Evolutionary conservation across 2,797 vertebrate species (phyloP).

Genomic region (Urophycis tenuis): DNA sequence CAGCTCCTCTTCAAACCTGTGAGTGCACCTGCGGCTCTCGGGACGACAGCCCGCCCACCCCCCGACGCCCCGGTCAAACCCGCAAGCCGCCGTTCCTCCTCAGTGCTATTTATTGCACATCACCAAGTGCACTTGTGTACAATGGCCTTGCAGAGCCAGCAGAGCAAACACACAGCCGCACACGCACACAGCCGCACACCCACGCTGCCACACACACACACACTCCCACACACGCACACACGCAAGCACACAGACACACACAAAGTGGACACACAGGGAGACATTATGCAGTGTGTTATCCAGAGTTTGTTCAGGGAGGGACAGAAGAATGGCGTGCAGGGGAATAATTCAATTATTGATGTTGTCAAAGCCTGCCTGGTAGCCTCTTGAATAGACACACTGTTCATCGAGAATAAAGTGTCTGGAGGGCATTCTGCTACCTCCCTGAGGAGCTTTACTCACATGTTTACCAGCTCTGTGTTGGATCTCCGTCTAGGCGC

Average conservation of each 20-base stretch:
- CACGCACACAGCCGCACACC: constrained; percentile 11
- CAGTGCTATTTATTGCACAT: constrained; percentile 22
- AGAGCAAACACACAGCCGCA: constrained; percentile 15
- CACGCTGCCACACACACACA: constrained; percentile 20
- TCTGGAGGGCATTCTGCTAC: constrained; percentile 33
- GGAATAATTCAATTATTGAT: constrained; percentile 51
- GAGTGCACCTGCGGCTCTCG: not conserved
- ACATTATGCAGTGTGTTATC: constrained; percentile 33
- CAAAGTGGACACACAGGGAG: constrained; percentile 16
- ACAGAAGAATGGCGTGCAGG: constrained; percentile 26
- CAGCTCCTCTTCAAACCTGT: not conserved
- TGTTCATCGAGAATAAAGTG: constrained; percentile 40
- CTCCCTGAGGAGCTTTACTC: not conserved
- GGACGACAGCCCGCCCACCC: not conserved
- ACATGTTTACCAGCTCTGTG: not conserved
- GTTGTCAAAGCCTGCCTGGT: constrained; percentile 28
- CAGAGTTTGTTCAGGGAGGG: constrained; percentile 51
- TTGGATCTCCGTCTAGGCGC: not conserved
- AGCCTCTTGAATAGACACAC: constrained; percentile 32
- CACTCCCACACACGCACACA: constrained; percentile 18
- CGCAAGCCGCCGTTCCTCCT: constrained; percentile 2
- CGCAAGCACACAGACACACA: constrained; percentile 19
- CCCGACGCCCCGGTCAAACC: constrained; percentile 19
- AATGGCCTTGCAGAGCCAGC: constrained; percentile 36
- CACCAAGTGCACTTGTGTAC: constrained; percentile 22